Evolutionary conservation across 2,888 invertebrate species (phyloP), one percentile per base, ranked within the genome.

Genomic region (Tetanocera ferruginea): DNA sequence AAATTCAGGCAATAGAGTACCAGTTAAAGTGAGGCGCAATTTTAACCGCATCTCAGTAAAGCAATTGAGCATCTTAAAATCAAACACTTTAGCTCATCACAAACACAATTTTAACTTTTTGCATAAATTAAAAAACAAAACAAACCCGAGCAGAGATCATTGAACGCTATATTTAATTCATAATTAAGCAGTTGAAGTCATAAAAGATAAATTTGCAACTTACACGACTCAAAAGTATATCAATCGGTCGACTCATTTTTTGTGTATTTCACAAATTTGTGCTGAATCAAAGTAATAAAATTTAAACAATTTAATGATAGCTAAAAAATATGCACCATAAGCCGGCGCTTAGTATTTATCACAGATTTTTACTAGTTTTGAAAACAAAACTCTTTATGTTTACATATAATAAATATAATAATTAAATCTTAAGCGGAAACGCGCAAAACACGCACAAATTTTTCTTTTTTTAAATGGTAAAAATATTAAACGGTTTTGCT

Each of bases 181-280:
- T 14, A 49, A 3, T 19, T 3, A 37, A 37, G 62, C 3, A 19
- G 69, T 17, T 17, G 55, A 49, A 55, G 1, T 60, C 25, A 55
- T 17, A 75, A 51, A 62, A 51, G 9, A n/a, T 55, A 55, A 55
- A 55, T 55, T 55, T 14, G 28, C 28, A 64, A 85, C 89, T 89
- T 86, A 89, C 89, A 78, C 87, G 88, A 78, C 86, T 85, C 77
- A 89, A 83, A 66, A 89, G 80, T 73, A 89, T 87, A 85, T 89
- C 89, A 80, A 89, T 89, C 69, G 89, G 86, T 70, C 89, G 84
- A 76, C 87, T 89, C 89, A 89, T 89, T 78, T 55, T 74, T 52
- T 74, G 28, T 4, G 62, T 8, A 28, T 37, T 31, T 17, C 31
- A 0, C 31, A 28, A 52, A 70, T 23, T 71, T 55, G 17, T 25